phyloP scores from a whole-genome alignment of 2,113 vertebrate species.

The Dicrurus megarhynchus region DNA sequence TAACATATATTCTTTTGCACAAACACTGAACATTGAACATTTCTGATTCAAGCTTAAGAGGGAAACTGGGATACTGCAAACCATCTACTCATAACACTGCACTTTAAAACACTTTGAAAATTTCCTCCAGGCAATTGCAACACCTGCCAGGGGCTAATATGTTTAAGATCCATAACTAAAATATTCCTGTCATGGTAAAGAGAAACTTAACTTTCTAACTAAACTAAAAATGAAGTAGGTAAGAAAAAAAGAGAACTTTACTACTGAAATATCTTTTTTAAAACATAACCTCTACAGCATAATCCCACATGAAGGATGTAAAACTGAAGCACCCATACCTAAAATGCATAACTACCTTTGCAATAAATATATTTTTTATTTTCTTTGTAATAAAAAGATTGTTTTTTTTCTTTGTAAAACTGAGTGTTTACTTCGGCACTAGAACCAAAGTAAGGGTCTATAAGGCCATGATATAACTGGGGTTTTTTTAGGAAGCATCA shows the following conservation, averaged over 20 bases:
- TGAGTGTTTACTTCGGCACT: background rate
- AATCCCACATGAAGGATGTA: background rate
- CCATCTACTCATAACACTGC: background rate
- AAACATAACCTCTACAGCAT: background rate
- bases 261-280: background rate
- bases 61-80: background rate
- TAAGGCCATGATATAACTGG: background rate
- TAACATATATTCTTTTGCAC: background rate
- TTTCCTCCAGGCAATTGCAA: conserved; percentile 9
- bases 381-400: background rate
- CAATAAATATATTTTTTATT: background rate
- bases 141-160: background rate
- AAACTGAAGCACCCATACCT: background rate
- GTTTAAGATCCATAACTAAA: background rate
- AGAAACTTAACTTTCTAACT: background rate
- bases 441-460: background rate
- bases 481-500: background rate
- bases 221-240: background rate
- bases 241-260: background rate
- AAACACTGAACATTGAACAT: background rate
- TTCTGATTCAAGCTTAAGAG: background rate
- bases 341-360: background rate
- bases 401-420: background rate
- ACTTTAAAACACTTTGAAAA: background rate
- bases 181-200: background rate